Base-by-base conservation (phyloP, 92 coral and sea anemone species). In the Umimayanthus kanabou region DNA sequence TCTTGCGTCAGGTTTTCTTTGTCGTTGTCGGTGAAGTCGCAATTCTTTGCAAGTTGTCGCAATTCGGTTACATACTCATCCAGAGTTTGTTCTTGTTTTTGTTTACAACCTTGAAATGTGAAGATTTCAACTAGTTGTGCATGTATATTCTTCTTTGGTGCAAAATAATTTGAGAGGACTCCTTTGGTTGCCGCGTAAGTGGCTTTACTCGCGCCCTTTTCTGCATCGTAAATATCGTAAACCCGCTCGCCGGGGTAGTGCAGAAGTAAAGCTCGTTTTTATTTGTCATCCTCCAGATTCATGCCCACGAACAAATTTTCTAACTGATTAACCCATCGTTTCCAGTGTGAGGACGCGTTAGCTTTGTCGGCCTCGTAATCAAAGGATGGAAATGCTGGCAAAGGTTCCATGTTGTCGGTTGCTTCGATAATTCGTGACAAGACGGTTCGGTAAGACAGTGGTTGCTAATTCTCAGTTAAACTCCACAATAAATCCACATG, bases 1-100 rank as follows among this genome's bases (percentile, higher is more conserved):
- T 89, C 88, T 92, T 89, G 91, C 37, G 85, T 71, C 39, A 80
- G 85, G 33, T 89, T 92, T 89, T 92, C 86, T 25, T 42, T 58
- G 61, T 90, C 90, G 4, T 43, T 76, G 83, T 80, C 71, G 13
- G 89, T 57, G 79, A 86, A 88, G 26, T 77, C 91, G 58, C 18
- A 1, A 3, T 1, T 13, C 58, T 53, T 53, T 53, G 58, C 16
- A 10, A 53, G 2, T 47, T 47, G 53, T 47, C 53, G 2, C 37
- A 33, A 33, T 33, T 33, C 37, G 37, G 37, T 33, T 33, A 33
- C 37, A 33, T 33, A 33, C 37, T 33, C 37, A 33, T 33, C 37
- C 37, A 33, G 37, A 33, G 2, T 33, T 33, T 33, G 37, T 33
- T 33, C 37, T 33, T 33, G 37, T 33, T 33, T 33, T 33, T 33